A percentile compares a stretch with the other conserved stretches of the same genome.
Evolutionary conservation across 1,140 invertebrate genomes (phyloP).

Genomic region (Littorina saxatilis): DNA sequence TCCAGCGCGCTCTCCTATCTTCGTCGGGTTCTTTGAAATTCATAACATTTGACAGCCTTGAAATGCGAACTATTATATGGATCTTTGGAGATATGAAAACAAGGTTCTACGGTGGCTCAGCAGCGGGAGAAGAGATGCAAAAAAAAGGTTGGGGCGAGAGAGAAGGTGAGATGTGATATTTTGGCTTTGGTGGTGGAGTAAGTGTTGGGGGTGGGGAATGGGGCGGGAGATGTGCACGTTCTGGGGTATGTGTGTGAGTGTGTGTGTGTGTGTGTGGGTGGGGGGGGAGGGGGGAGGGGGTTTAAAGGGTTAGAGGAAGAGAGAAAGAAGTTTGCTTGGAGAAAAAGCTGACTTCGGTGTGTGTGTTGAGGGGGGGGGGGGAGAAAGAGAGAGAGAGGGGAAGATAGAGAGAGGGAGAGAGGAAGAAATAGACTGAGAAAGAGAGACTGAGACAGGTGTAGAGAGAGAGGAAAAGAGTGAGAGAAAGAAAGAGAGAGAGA

Average conservation of each 20-base stretch:
- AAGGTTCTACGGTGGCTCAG: background rate
- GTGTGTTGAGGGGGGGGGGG: background rate
- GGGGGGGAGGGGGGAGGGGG: no score
- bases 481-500: no score
- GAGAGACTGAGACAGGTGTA: no score
- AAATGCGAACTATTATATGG: constrained; percentile 39
- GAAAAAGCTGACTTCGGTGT: no score
- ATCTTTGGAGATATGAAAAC: constrained; percentile 31
- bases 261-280: no score
- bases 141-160: background rate
- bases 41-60: constrained; percentile 41
- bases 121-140: background rate
- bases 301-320: no score
- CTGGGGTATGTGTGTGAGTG: no score
- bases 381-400: background rate
- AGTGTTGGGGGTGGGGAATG: no score
- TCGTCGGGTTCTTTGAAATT: constrained; percentile 38
- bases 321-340: background rate
- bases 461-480: no score
- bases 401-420: background rate
- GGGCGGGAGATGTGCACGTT: no score
- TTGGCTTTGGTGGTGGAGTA: no score
- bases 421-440: background rate
- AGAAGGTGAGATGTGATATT: background rate
- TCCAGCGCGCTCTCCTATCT: background rate